Base-by-base conservation (phyloP, 2,888 invertebrate species). In the Chrysina gloriosa region DNA sequence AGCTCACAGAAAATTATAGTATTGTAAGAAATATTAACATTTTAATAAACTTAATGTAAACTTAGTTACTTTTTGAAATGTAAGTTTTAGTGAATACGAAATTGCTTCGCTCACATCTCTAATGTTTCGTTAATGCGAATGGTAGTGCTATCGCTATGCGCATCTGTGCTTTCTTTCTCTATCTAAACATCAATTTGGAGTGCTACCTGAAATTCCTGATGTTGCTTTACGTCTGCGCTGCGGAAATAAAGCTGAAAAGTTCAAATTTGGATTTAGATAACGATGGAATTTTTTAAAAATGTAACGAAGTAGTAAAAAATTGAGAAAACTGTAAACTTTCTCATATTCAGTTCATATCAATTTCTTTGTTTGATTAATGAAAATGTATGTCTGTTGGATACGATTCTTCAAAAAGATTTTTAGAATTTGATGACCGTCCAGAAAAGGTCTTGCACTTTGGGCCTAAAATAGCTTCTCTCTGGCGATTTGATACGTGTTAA, bases 151-250 rank as follows among this genome's bases (percentile, higher is more conserved):
- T 69, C 65, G 75, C 34, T 64, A 71, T 72, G 78, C 79, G 79
- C 78, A 78, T 75, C 76, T 72, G 70, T 50, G 69, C 72, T 72
- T 42, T 74, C 79, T 70, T 71, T 80, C 79, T 75, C 75, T 80
- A 80, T 80, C 80, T 79, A 80, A 80, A 80, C 80, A 80, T 80
- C 80, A 80, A 80, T 80, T 80, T 68, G 54, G 39, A 39, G 9
- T 34, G 77, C 77, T 71, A 66, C 65, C 71, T 69, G 71, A 70
- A 67, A 68, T 54, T 69, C 64, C 66, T 67, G 69, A 71, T 74
- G 74, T 76, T 77, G 69, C 70, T 65, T 9, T 63, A 72, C 77
- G 78, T 77, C 72, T 71, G 75, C 76, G 74, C 71, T 4, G 11
- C 19, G 58, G 4, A 14, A 52, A 31, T 29, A 29, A 27, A 19